Conservation (phyloP, 2,888 invertebrate genomes). For the Epistrophella euchroma region DNA sequence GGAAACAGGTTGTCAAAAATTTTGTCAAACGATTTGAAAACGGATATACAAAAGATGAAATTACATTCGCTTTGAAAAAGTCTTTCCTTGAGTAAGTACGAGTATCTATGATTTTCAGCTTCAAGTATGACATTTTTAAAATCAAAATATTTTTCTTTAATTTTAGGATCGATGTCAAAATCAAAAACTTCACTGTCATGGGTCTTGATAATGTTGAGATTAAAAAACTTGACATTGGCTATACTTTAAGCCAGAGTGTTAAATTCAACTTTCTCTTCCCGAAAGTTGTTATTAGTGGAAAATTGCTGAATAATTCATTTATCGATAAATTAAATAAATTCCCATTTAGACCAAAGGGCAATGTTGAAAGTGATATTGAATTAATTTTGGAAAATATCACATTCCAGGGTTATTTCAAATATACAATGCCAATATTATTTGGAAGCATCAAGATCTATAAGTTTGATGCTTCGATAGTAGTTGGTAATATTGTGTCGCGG, state of each 20-base stretch:
- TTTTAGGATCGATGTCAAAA: conserved; percentile 58
- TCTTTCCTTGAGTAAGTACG: conserved; percentile 33
- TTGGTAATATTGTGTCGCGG: conserved; percentile 80
- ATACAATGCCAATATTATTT: conserved; percentile 80
- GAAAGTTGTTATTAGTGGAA: conserved; percentile 78
- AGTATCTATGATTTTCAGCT: not conserved
- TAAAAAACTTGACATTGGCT: conserved; percentile 80
- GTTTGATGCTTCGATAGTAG: conserved; percentile 77
- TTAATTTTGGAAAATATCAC: conserved; percentile 79
- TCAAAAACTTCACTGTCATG: conserved; percentile 79
- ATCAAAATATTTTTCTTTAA: not conserved
- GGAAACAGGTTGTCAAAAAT: conserved; percentile 77
- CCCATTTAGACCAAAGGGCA: conserved; percentile 79
- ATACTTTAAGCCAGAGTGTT: conserved; percentile 79
- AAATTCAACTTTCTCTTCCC: conserved; percentile 79
- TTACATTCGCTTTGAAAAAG: not conserved
- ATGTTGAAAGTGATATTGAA: conserved; percentile 79
- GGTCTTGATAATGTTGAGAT: conserved; percentile 79
- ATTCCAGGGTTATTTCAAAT: conserved; percentile 80
- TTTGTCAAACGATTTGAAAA: not conserved
- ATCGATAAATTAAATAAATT: conserved; percentile 77
- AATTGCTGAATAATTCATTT: conserved; percentile 78
- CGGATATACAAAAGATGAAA: conserved; percentile 20
- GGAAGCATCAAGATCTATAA: conserved; percentile 81
- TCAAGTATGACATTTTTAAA: not conserved